Evolutionary conservation across 2,888 invertebrate species (phyloP).

Genomic region (Schizotus pectinicornis): DNA sequence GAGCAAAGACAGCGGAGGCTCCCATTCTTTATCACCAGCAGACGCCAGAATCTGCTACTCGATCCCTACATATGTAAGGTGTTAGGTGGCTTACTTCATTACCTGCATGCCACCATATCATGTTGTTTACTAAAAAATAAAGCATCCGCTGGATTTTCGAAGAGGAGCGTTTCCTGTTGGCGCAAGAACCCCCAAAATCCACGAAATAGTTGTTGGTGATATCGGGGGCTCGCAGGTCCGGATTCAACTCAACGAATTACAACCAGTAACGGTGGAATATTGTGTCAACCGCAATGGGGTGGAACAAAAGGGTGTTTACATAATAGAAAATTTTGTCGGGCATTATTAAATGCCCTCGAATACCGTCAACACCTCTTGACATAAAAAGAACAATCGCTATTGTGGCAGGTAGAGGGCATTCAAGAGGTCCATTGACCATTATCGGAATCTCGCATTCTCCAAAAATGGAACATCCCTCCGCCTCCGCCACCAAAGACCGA

Average conservation of each 20-base stretch:
- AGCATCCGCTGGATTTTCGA: slow-evolving; percentile 16
- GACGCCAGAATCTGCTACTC: slow-evolving; percentile 29
- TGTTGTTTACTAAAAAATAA: slow-evolving; percentile 22
- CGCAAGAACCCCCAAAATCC: too few relatives aligned
- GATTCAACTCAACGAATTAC: too few relatives aligned
- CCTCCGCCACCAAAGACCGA: neutral
- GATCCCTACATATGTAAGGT: slow-evolving; percentile 41
- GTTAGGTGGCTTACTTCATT: slow-evolving; percentile 31
- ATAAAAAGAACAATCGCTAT: slow-evolving; percentile 10
- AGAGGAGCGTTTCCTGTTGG: slow-evolving; percentile 12
- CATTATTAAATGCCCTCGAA: slow-evolving; percentile 4
- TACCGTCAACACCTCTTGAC: slow-evolving; percentile 38
- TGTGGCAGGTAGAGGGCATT: slow-evolving; percentile 9
- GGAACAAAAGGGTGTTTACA: too few relatives aligned
- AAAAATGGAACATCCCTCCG: neutral
- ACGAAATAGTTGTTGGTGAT: too few relatives aligned
- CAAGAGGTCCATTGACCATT: neutral
- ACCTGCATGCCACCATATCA: slow-evolving; percentile 28
- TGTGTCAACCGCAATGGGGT: too few relatives aligned
- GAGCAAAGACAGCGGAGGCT: neutral
- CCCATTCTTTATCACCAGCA: slow-evolving; percentile 23
- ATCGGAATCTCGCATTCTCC: neutral
- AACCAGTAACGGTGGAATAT: too few relatives aligned
- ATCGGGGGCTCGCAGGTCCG: too few relatives aligned
- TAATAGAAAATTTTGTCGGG: neutral